phyloP scores from a whole-genome alignment of 2,888 invertebrate genomes.

The Bhutanitis thaidina region DNA sequence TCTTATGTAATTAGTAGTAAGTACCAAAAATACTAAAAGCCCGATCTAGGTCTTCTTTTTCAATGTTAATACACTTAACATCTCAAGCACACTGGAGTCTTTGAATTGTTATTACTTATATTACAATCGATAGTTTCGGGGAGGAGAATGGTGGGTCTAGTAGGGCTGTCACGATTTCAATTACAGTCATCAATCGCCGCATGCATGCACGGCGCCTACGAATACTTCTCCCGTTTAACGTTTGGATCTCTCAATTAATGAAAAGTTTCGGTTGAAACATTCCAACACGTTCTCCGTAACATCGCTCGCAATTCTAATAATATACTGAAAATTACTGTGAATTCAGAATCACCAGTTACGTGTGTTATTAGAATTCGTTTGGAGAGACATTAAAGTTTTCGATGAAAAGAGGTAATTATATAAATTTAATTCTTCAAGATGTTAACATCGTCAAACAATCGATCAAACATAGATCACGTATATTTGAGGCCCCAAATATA shows the following conservation, averaged over 20 bases:
- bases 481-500: no score
- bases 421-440: no score
- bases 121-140: not conserved
- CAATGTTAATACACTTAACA: no score
- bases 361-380: not conserved
- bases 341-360: not conserved
- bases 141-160: not conserved
- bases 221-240: constrained; percentile 20
- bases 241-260: constrained; percentile 21
- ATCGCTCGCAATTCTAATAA: not conserved
- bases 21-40: no score
- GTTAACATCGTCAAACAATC: no score
- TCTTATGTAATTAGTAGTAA: no score
- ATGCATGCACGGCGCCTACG: constrained; percentile 20
- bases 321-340: not conserved
- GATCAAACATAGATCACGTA: no score
- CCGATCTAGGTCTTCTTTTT: no score
- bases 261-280: constrained; percentile 9
- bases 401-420: no score
- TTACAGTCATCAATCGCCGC: constrained; percentile 22
- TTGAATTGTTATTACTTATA: not conserved
- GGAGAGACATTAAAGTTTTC: no score
- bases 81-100: no score
- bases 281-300: not conserved
- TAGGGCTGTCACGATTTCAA: not conserved